Percentiles rank a stretch among this genome's conserved stretches.
Conservation (phyloP, 2,797 vertebrate genomes). For the Apodemus agrarius region DNA sequence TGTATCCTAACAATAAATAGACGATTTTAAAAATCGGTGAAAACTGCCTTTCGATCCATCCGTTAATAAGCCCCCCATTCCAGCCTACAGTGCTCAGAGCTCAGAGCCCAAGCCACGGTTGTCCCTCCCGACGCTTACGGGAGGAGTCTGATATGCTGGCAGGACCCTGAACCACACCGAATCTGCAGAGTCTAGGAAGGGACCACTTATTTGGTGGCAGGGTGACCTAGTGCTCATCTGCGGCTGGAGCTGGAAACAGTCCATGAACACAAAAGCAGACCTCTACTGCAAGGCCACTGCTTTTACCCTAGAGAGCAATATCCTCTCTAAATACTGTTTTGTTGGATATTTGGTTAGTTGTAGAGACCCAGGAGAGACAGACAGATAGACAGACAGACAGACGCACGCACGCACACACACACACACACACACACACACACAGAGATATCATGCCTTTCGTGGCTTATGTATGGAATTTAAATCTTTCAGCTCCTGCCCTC, state of each 20-base stretch:
- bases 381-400: neutral
- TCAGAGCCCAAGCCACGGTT: neutral
- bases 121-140: neutral
- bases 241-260: constrained; percentile 27
- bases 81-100: neutral
- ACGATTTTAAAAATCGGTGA: constrained; percentile 3
- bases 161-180: constrained; percentile 8
- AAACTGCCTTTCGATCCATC: neutral
- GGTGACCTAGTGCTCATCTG: constrained; percentile 25
- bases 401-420: neutral
- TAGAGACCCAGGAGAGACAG: constrained; percentile 13
- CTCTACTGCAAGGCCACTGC: constrained; percentile 50
- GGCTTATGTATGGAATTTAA: neutral
- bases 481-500: neutral
- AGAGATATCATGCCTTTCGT: neutral
- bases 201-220: neutral
- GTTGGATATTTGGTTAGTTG: constrained; percentile 29
- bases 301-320: constrained; percentile 17
- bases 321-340: neutral
- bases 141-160: neutral
- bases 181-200: neutral
- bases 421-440: neutral
- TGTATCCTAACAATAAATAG: neutral
- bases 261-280: constrained; percentile 21
- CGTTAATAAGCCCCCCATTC: neutral